Evolutionary conservation across 1,140 invertebrate genomes (phyloP).

Genomic region (Eueides isabella): DNA sequence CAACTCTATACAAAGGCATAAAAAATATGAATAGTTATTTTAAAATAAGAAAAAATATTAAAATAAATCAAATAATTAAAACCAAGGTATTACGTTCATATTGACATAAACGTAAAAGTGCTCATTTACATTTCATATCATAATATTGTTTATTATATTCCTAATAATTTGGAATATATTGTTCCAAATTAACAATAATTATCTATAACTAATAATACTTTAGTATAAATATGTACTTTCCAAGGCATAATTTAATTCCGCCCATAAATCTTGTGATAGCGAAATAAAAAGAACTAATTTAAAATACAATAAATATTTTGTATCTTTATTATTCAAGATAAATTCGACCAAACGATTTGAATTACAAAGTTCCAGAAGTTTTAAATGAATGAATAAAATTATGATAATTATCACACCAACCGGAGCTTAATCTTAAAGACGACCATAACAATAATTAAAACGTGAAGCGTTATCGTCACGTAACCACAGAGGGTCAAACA

Average conservation of each 20-base stretch:
- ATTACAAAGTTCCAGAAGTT: conserved; percentile 48
- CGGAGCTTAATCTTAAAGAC: conserved; percentile 56
- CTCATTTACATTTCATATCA: no score
- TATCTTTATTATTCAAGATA: conserved; percentile 41
- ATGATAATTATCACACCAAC: conserved; percentile 75
- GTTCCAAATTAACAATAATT: no score
- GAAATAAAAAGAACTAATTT: background rate
- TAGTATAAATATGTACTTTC: no score
- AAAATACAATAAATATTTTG: conserved; percentile 37
- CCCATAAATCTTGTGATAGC: background rate
- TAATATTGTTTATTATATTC: no score
- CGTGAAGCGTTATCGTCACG: conserved; percentile 70
- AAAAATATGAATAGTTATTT: no score
- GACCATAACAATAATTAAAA: conserved; percentile 73
- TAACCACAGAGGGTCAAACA: conserved; percentile 76
- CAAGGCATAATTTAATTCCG: background rate
- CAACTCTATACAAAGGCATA: no score
- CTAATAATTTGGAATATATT: no score
- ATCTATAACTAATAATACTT: no score
- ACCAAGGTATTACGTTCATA: no score
- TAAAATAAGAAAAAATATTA: no score
- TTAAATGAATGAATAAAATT: conserved; percentile 68
- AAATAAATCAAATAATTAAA: no score
- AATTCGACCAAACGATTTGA: conserved; percentile 21
- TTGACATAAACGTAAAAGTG: no score